A percentile compares a stretch with the other conserved stretches of the same genome.
Conservation (phyloP, 2,888 invertebrate species). For the Oxystoma pomonae region DNA sequence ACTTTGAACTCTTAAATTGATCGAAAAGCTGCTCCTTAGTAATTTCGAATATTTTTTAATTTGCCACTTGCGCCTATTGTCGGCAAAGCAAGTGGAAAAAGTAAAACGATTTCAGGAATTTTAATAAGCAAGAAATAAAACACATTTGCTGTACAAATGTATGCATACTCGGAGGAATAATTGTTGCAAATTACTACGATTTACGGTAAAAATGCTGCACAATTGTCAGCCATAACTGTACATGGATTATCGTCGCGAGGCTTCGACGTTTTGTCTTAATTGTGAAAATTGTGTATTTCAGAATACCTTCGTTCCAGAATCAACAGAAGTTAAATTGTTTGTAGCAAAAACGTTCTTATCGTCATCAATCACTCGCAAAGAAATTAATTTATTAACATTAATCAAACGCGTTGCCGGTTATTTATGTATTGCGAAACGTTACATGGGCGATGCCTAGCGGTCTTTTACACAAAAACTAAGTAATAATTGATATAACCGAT, state of each 20-base stretch:
- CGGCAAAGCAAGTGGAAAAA: not conserved
- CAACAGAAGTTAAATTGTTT: not conserved
- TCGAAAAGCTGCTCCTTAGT: not conserved
- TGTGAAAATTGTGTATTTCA: not conserved
- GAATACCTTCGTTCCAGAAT: not conserved
- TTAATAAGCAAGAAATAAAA: not conserved
- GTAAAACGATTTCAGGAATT: not conserved
- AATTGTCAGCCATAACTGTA: not conserved
- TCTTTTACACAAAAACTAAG: not conserved
- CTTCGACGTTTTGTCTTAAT: no score
- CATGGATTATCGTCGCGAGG: no score
- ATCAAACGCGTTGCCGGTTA: not conserved
- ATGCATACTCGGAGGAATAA: not conserved
- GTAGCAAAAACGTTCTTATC: not conserved
- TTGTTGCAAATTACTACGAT: not conserved
- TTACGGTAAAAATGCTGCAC: not conserved
- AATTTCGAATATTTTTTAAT: not conserved
- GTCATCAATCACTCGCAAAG: not conserved
- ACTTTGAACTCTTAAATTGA: not conserved
- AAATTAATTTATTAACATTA: not conserved
- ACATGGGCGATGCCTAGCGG: not conserved
- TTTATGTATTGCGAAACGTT: not conserved
- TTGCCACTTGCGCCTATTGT: not conserved
- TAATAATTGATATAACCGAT: not conserved
- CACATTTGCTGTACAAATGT: not conserved